These are phyloP conservation scores for Pterois miles DNA, from an alignment of 2,797 vertebrate genomes.

Conservation along the genomic window DNA sequence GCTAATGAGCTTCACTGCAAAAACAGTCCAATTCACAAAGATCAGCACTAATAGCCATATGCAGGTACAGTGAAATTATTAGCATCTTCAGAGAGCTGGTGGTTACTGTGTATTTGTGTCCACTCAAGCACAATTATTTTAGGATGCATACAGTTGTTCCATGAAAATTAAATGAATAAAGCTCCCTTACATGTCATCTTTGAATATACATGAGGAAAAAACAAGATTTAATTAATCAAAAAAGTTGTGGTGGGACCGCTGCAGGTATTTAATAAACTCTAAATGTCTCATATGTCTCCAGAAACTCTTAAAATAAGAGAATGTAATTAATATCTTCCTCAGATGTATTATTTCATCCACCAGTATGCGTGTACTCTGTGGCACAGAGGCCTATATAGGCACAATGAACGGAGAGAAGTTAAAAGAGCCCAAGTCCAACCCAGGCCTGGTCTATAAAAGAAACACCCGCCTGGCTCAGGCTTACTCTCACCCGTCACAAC, in stretches of 20 bases:
- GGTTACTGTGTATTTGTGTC: too few species aligned
- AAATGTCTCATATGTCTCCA: neutral
- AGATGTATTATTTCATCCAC: neutral
- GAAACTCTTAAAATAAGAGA: neutral
- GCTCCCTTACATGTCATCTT: neutral
- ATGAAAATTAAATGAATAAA: neutral
- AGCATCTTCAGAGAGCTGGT: neutral
- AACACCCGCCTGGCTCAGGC: too few species aligned
- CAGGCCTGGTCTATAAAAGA: neutral
- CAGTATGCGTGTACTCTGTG: too few species aligned
- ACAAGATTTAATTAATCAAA: neutral
- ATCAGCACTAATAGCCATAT: accelerated
- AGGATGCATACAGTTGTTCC: neutral
- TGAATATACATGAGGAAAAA: neutral
- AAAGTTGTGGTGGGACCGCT: neutral
- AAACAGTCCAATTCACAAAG: neutral
- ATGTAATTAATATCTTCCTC: neutral
- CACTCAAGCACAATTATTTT: neutral
- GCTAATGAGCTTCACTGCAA: neutral
- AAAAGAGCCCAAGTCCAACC: neutral
- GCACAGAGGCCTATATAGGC: neutral
- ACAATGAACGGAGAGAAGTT: neutral
- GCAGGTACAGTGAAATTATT: too few species aligned
- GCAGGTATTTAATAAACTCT: neutral
- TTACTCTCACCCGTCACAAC: too few species aligned